Base-by-base conservation (phyloP, 2,113 vertebrate species). In the Brachyhypopomus gauderio region DNA sequence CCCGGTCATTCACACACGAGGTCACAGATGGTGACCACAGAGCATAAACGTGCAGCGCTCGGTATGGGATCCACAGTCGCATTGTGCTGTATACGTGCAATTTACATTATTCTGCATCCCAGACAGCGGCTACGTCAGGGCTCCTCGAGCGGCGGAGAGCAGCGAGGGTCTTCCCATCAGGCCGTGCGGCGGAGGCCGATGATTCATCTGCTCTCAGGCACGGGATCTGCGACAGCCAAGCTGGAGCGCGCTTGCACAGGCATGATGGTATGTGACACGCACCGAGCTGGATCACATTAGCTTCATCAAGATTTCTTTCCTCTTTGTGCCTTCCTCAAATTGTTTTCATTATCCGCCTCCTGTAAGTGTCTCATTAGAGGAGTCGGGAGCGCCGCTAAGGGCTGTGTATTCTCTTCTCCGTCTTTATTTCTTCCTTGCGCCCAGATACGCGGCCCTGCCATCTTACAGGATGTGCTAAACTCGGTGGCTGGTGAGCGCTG, bases 61-160 rank as follows among this genome's bases (percentile, higher is more conserved):
- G 55, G 74, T 77, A 81, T 67, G 67, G 23, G 83, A 82, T 81
- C 30, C 60, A 52, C 30, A 25, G 73, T 69, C 22, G 27, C 48
- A 52, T 69, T n/a, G 27, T 38, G 66, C 55, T 67, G 58, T 56
- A 30, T 30, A 3, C 3, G 59, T 75, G 66, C 45, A 79, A 55
- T 82, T 84, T 75, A 25, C 77, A 85, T 84, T 75, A 70, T 71
- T 83, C 56, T 78, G 45, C 63, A 74, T 83, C 71, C 78, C 73
- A 67, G 48, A 75, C 55, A 30, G 41, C 22, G 23, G 67, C n/a
- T 9, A 30, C 17, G 34, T 75, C 75, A 73, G 63, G 48, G 30
- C 67, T 20, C 4, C 45, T 75, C n/a, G 17, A 78, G 20, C 0
- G 0, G n/a, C 63, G 70, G 36, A 72, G 52, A 63, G 55, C 19